A percentile compares a stretch with the other conserved stretches of the same genome.
Conservation (phyloP, 2,888 invertebrate genomes). For the Tipula confusa region DNA sequence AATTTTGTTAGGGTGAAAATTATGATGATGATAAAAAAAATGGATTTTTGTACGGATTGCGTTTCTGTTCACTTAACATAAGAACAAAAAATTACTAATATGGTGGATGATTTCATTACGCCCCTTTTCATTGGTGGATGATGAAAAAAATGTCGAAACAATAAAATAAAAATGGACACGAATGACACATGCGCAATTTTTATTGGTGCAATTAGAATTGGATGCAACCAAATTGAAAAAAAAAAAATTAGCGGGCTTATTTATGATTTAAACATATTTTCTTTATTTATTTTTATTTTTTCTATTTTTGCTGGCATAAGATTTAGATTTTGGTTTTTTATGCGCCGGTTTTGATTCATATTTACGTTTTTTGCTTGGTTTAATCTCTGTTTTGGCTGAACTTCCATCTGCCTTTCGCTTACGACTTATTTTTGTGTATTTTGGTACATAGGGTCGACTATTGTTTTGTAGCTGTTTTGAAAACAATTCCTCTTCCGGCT, state of each 20-base stretch:
- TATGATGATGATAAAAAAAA: conserved; percentile 26
- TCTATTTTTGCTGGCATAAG: neutral
- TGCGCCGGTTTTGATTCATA: neutral
- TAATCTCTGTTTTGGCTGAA: neutral
- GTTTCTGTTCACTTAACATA: neutral
- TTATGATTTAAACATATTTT: neutral
- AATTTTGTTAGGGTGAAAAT: neutral
- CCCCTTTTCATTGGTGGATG: conserved; percentile 30
- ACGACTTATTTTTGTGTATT: conserved; percentile 13
- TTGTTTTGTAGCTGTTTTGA: neutral
- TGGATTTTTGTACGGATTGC: conserved; percentile 27
- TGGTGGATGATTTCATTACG: conserved; percentile 28
- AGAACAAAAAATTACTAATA: conserved; percentile 28
- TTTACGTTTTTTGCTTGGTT: conserved; percentile 21
- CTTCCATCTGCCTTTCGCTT: neutral
- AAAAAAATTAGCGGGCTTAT: neutral
- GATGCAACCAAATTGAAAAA: conserved; percentile 4
- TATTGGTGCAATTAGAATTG: neutral
- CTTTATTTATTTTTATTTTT: conserved; percentile 7
- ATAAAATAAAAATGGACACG: conserved; percentile 20
- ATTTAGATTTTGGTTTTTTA: neutral
- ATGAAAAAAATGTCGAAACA: conserved; percentile 21
- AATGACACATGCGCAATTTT: conserved; percentile 30
- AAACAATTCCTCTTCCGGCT: conserved; percentile 68
- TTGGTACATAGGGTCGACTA: neutral